A percentile compares a stretch with the other conserved stretches of the same genome.
phyloP scores from a whole-genome alignment of 2,113 vertebrate genomes.

The Trematomus loennbergii region DNA sequence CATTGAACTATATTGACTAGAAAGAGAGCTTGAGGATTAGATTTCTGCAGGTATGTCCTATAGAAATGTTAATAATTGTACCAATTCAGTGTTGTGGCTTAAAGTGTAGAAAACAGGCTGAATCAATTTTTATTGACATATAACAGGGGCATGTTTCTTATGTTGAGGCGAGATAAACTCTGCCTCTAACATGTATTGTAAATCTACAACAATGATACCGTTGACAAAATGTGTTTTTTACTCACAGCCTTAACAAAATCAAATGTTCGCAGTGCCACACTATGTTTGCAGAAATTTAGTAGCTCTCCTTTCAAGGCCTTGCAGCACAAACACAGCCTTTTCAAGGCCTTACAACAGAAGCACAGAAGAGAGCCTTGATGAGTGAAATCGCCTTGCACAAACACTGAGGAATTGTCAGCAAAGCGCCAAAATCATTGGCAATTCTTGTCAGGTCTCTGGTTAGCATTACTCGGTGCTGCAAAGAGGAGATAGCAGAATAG shows the following conservation, averaged over 20 bases:
- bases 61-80: not conserved
- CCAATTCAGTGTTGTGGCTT: not conserved
- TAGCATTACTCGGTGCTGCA: slow-evolving; percentile 80
- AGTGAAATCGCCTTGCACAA: slow-evolving; percentile 80
- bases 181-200: not conserved
- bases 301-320: slow-evolving; percentile 73
- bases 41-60: slow-evolving; percentile 1
- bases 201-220: slow-evolving; percentile 32
- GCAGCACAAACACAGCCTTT: slow-evolving; percentile 76
- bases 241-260: slow-evolving; percentile 60
- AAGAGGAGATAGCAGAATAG: slow-evolving; percentile 82
- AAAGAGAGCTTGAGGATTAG: slow-evolving; percentile 1
- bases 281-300: slow-evolving; percentile 68
- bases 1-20: not conserved
- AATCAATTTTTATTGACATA: not conserved
- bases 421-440: slow-evolving; percentile 82
- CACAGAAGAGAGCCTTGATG: slow-evolving; percentile 81
- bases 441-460: slow-evolving; percentile 82
- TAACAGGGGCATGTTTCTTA: not conserved
- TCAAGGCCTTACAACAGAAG: slow-evolving; percentile 79
- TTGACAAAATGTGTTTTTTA: slow-evolving; percentile 50
- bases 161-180: not conserved
- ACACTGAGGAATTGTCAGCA: slow-evolving; percentile 82
- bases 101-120: not conserved
- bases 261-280: slow-evolving; percentile 57